Percentiles rank a stretch among this genome's conserved stretches.
phyloP scores from a whole-genome alignment of 2,797 vertebrate species.

The Australoheros facetus region DNA sequence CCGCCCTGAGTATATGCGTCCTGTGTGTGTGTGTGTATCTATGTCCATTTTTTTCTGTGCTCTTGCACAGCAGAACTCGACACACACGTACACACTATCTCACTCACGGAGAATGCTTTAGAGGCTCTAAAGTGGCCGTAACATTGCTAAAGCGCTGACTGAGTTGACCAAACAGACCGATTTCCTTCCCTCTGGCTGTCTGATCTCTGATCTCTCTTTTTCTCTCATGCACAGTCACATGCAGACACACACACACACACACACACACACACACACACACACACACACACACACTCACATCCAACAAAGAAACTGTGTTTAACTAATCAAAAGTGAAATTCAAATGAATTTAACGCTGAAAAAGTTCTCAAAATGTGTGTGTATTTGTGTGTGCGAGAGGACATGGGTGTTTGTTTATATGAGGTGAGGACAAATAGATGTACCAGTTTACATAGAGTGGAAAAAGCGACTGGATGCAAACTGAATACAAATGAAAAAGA shows the following conservation, averaged over 20 bases:
- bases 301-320: background rate
- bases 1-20: conserved; percentile 28
- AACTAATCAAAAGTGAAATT: background rate
- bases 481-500: conserved; percentile 26
- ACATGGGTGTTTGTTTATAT: background rate
- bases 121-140: conserved; percentile 73
- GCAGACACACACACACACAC: background rate
- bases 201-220: conserved; percentile 36
- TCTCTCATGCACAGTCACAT: conserved; percentile 11
- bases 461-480: conserved; percentile 13
- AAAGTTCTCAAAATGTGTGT: background rate
- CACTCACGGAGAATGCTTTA: conserved; percentile 59
- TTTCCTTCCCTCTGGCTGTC: conserved; percentile 59
- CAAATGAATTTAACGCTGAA: background rate
- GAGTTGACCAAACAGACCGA: conserved; percentile 67
- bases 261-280: background rate
- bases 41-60: conserved; percentile 20
- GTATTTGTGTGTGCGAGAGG: background rate
- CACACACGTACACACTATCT: conserved; percentile 30
- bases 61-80: conserved; percentile 5
- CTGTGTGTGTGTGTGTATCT: conserved; percentile 27
- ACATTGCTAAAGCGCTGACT: conserved; percentile 70
- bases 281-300: background rate
- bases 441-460: conserved; percentile 11
- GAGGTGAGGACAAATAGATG: conserved; percentile 9